These are phyloP conservation scores for Oryzias curvinotus DNA, from an alignment of 2,113 vertebrate genomes.

Conservation along the genomic window DNA sequence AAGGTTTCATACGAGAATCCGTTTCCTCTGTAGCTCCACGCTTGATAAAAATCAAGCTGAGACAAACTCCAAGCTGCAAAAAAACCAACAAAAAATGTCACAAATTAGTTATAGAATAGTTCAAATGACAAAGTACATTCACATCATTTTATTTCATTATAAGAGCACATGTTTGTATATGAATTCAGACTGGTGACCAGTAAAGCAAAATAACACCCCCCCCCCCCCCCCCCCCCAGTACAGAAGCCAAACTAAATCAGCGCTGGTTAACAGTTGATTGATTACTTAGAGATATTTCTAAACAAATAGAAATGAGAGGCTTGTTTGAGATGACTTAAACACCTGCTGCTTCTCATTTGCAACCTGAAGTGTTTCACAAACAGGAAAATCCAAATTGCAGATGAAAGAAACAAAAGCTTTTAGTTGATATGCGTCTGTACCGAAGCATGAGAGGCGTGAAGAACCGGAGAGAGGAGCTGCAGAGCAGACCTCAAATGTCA, in stretches of 20 bases:
- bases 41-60: too few species aligned
- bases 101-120: slow-evolving; percentile 1
- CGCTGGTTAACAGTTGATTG: slow-evolving; percentile 28
- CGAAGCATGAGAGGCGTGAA: too few species aligned
- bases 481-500: neutral
- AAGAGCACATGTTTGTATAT: slow-evolving; percentile 54
- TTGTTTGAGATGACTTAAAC: neutral
- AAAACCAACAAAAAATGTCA: too few species aligned
- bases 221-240: neutral
- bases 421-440: too few species aligned
- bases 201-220: slow-evolving; percentile 52
- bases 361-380: too few species aligned
- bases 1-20: too few species aligned
- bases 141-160: slow-evolving; percentile 66
- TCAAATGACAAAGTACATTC: slow-evolving; percentile 50
- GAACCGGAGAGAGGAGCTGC: too few species aligned
- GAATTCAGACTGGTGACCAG: slow-evolving; percentile 51
- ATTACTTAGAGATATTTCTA: neutral
- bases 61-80: too few species aligned
- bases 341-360: too few species aligned
- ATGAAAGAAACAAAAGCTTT: too few species aligned
- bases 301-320: slow-evolving; percentile 1
- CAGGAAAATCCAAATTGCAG: too few species aligned
- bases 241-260: slow-evolving; percentile 50
- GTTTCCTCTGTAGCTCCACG: too few species aligned